A percentile compares a stretch with the other conserved stretches of the same genome.
These are phyloP conservation scores for Nyleta sp. DNA, from an alignment of 2,888 invertebrate genomes.

Conservation along the genomic window DNA sequence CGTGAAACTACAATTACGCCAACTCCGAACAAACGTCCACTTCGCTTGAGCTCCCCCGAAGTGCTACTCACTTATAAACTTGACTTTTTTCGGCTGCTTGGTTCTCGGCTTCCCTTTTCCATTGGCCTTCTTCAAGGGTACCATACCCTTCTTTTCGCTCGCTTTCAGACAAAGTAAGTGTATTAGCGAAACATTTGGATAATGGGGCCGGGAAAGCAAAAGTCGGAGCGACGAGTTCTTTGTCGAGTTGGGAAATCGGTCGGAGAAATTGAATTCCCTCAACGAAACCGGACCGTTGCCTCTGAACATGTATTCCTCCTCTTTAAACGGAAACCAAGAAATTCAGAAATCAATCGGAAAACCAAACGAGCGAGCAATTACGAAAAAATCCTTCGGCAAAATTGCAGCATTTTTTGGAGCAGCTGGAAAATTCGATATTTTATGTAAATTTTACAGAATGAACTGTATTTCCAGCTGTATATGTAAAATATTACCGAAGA, in stretches of 20 bases:
- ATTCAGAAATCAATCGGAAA: too few species aligned
- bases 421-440: too few species aligned
- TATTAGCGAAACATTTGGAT: slow-evolving; percentile 50
- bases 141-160: slow-evolving; percentile 82
- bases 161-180: slow-evolving; percentile 58
- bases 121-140: slow-evolving; percentile 92
- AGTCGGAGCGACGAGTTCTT: slow-evolving; percentile 36
- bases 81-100: slow-evolving; percentile 95
- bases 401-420: too few species aligned
- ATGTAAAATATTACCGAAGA: too few species aligned
- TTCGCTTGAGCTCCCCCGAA: slow-evolving; percentile 5
- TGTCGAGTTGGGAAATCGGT: slow-evolving; percentile 54
- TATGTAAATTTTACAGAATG: too few species aligned
- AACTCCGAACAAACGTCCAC: slow-evolving; percentile 18
- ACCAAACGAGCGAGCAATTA: too few species aligned
- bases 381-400: too few species aligned
- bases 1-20: slow-evolving; percentile 3
- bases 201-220: slow-evolving; percentile 40
- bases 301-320: too few species aligned
- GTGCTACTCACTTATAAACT: slow-evolving; percentile 95
- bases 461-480: too few species aligned
- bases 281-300: too few species aligned
- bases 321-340: too few species aligned
- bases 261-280: slow-evolving; percentile 54
- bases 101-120: slow-evolving; percentile 89